Percentiles rank a stretch among this genome's conserved stretches.
Conservation (phyloP, 1,140 invertebrate genomes). For the Cataglyphis hispanica region DNA sequence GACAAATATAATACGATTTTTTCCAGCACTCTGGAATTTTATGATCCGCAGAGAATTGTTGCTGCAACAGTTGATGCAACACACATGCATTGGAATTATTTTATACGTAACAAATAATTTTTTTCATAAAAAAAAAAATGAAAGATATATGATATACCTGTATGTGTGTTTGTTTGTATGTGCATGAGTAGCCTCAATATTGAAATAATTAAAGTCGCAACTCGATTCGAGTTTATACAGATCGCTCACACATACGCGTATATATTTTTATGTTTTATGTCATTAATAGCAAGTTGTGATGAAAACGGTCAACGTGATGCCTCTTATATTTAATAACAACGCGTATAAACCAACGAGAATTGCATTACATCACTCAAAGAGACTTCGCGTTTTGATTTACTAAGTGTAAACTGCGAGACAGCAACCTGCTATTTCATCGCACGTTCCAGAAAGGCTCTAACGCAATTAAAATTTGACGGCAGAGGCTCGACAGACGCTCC, state of each 20-base stretch:
- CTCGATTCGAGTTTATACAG: neutral
- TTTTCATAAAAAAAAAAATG: neutral
- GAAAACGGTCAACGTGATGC: slow-evolving; percentile 24
- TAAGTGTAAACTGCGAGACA: slow-evolving; percentile 51
- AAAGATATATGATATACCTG: neutral
- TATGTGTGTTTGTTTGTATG: no score
- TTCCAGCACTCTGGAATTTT: slow-evolving; percentile 59
- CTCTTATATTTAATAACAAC: slow-evolving; percentile 39
- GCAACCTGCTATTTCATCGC: slow-evolving; percentile 55
- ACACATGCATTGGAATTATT: slow-evolving; percentile 30
- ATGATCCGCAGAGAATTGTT: slow-evolving; percentile 45
- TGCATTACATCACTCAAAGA: slow-evolving; percentile 42
- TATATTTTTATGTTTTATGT: slow-evolving; percentile 24
- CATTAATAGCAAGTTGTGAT: slow-evolving; percentile 32
- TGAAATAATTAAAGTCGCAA: slow-evolving; percentile 33
- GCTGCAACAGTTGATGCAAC: slow-evolving; percentile 22
- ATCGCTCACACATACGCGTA: neutral
- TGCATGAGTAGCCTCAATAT: neutral
- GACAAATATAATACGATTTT: slow-evolving; percentile 63
- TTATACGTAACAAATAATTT: slow-evolving; percentile 38
- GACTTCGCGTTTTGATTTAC: slow-evolving; percentile 54
- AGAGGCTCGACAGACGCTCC: slow-evolving; percentile 39
- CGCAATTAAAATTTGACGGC: slow-evolving; percentile 74
- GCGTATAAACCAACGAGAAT: slow-evolving; percentile 43
- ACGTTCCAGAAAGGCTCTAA: slow-evolving; percentile 63